Percentiles rank a stretch among this genome's conserved stretches.
Evolutionary conservation across 2,888 invertebrate genomes (phyloP).

Genomic region (Smittia sp.): DNA sequence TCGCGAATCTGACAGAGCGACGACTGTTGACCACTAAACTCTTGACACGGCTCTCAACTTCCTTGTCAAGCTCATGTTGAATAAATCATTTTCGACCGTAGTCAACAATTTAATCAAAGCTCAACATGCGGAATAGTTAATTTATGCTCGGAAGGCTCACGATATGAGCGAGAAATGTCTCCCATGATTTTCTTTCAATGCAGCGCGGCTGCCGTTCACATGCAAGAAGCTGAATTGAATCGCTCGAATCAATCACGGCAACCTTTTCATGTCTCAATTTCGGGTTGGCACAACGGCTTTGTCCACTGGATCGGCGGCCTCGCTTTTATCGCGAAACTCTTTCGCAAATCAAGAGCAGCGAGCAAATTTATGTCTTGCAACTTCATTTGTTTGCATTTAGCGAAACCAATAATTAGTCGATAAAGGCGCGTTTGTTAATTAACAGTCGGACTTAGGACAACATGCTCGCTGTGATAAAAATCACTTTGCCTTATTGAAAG

Average conservation of each 20-base stretch:
- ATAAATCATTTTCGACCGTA: conserved; percentile 35
- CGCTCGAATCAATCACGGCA: too few relatives aligned
- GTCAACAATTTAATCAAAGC: conserved; percentile 28
- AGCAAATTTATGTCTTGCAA: neutral
- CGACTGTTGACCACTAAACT: neutral
- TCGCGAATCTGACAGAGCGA: neutral
- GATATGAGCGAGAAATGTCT: neutral
- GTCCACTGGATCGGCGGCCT: too few relatives aligned
- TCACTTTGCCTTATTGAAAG: conserved; percentile 5
- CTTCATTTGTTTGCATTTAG: conserved; percentile 7
- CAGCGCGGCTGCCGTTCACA: neutral
- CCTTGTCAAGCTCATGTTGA: conserved; percentile 6
- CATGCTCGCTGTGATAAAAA: neutral
- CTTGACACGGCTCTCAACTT: neutral
- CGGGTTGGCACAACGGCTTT: too few relatives aligned
- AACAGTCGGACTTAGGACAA: conserved; percentile 4
- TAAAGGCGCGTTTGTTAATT: conserved; percentile 7
- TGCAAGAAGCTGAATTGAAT: neutral
- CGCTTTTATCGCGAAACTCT: too few relatives aligned
- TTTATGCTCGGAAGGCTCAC: neutral
- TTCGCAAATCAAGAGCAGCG: too few relatives aligned
- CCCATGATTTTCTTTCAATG: neutral
- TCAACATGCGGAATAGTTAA: neutral
- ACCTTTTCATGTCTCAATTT: too few relatives aligned
- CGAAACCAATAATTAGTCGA: conserved; percentile 4